Conservation (phyloP, 2,797 vertebrate species). For the Eulemur mongoz region DNA sequence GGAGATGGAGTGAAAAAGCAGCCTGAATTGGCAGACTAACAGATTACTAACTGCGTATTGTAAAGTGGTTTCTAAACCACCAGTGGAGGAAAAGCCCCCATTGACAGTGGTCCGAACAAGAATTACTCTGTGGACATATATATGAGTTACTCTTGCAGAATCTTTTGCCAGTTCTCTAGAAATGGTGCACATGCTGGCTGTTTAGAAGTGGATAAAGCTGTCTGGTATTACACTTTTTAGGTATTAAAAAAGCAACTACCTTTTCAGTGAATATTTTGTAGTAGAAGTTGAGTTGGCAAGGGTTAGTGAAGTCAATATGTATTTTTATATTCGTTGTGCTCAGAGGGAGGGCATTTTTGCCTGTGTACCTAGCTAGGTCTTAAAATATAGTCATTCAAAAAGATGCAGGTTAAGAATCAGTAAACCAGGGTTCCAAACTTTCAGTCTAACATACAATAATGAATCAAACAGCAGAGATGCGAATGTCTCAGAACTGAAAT, state of each 20-base stretch:
- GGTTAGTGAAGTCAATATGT: neutral
- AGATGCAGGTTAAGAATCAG: neutral
- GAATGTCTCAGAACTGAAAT: neutral
- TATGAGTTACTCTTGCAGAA: neutral
- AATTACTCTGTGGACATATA: neutral
- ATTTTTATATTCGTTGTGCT: neutral
- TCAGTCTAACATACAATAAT: neutral
- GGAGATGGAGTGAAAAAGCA: neutral
- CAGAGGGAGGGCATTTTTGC: neutral
- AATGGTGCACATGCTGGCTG: neutral
- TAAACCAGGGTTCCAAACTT: neutral
- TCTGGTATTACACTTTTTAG: neutral
- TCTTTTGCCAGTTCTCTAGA: neutral
- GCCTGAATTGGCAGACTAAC: neutral
- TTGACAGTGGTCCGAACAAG: neutral
- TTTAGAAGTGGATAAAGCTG: neutral
- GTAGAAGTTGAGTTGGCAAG: neutral
- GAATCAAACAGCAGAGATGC: neutral
- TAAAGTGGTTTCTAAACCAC: neutral
- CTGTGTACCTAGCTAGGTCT: neutral
- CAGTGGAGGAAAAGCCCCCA: neutral
- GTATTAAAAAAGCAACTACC: conserved; percentile 38
- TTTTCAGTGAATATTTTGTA: neutral
- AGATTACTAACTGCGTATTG: neutral
- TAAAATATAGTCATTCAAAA: neutral